Base-by-base conservation (phyloP, 2,797 vertebrate genomes). In the Ambastaia sidthimunki region DNA sequence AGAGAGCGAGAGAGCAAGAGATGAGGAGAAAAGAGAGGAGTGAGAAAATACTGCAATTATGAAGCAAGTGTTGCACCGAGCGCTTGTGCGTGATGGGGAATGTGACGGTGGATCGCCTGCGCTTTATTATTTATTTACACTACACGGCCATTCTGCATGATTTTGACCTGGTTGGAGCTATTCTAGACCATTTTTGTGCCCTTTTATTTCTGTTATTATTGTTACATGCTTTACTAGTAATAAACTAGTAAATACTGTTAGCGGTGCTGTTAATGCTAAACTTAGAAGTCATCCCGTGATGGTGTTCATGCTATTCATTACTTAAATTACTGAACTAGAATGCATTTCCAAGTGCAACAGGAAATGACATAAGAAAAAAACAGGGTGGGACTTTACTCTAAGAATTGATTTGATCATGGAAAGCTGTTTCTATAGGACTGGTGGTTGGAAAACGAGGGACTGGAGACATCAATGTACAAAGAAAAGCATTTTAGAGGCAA, bases 31-130 rank as follows among this genome's bases (percentile, higher is more conserved):
- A 78, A 68, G 70, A 69, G 71, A 79, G 63, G 69, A 47, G 28
- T 72, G 71, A 82, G 84, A 83, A 83, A 86, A 84, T 86, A 71
- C 73, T 74, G 85, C 82, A 86, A 80, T 84, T 82, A 80, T 82
- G 80, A 86, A 84, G 82, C 76, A 83, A 83, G 82, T 76, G 76
- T 86, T 86, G 80, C 82, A 71, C 71, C 67, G 71, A 74, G 76
- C 59, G 44, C 19, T 74, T 71, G 63, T 80, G 75, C 25, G n/a
- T 76, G 66, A 80, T 82, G 34, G 67, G 18, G 47, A 59, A 74
- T 60, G 62, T 52, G 73, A 66, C 63, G 19, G 57, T 48, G 70
- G 60, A 77, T 44, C 15, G 48, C 18, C 55, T 65, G 69, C 21
- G 50, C 47, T 66, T 57, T 74, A 67, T 81, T 50, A 76, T 74